Evolutionary conservation across 2,797 vertebrate species (phyloP).

Genomic region (Lacerta viridis): DNA sequence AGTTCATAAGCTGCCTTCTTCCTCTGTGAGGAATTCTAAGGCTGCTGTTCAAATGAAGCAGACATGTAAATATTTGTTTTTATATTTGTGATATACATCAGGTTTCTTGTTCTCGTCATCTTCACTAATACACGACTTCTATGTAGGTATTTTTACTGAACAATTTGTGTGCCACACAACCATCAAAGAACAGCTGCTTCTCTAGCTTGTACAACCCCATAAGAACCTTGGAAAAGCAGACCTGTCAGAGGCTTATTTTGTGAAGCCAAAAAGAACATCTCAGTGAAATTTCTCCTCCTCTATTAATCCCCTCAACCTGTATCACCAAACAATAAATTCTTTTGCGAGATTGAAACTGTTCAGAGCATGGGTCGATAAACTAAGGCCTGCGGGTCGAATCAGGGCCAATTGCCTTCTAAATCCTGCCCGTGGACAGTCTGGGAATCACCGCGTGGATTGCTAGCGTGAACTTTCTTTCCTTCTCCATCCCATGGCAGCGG

Average conservation of each 20-base stretch:
- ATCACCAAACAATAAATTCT: not conserved
- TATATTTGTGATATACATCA: not conserved
- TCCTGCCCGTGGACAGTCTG: too few relatives aligned
- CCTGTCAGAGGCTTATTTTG: not conserved
- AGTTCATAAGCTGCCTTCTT: not conserved
- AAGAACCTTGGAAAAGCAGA: not conserved
- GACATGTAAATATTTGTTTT: slow-evolving; percentile 5
- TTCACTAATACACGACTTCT: not conserved
- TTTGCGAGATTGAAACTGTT: not conserved
- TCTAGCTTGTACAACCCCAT: not conserved
- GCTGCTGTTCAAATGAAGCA: not conserved
- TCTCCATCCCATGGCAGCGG: too few relatives aligned
- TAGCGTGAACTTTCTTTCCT: too few relatives aligned
- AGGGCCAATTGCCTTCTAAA: too few relatives aligned
- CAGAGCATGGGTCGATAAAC: not conserved
- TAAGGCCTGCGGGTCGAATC: too few relatives aligned
- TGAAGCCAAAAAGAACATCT: not conserved
- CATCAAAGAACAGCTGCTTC: not conserved
- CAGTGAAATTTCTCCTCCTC: not conserved
- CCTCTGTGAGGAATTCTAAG: not conserved
- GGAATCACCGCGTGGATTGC: too few relatives aligned
- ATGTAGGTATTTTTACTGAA: not conserved
- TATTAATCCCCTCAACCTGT: not conserved
- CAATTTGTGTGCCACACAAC: not conserved
- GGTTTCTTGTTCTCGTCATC: not conserved